Conservation (phyloP, 2,113 vertebrate species). For the Dolichotis patagonum region DNA sequence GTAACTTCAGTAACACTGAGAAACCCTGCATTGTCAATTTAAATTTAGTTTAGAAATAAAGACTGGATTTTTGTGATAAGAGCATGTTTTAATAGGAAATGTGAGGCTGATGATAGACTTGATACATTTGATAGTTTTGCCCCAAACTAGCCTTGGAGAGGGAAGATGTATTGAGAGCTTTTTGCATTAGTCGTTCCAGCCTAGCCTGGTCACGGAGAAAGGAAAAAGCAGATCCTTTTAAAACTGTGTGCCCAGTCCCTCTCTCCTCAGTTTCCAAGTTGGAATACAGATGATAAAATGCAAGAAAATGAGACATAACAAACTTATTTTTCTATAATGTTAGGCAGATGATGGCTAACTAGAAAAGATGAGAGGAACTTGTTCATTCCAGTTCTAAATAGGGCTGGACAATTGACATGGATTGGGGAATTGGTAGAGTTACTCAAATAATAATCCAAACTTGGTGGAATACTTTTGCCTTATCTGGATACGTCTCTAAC, state of each 20-base stretch:
- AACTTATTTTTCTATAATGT: slow-evolving; percentile 38
- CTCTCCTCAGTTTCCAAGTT: slow-evolving; percentile 68
- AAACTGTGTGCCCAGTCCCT: slow-evolving; percentile 62
- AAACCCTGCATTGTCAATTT: background rate
- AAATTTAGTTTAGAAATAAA: slow-evolving; percentile 3
- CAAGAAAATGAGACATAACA: slow-evolving; percentile 34
- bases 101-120: background rate
- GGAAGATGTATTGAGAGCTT: slow-evolving; percentile 10
- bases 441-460: background rate
- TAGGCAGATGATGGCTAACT: background rate
- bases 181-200: slow-evolving; percentile 47
- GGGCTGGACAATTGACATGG: background rate
- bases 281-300: slow-evolving; percentile 57
- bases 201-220: slow-evolving; percentile 33
- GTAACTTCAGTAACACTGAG: background rate
- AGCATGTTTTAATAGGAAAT: background rate
- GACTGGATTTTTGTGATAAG: background rate
- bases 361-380: slow-evolving; percentile 24
- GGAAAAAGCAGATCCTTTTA: slow-evolving; percentile 74
- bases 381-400: slow-evolving; percentile 23
- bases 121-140: background rate
- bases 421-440: slow-evolving; percentile 15
- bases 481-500: slow-evolving; percentile 48
- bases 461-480: slow-evolving; percentile 10
- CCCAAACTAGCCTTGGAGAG: slow-evolving; percentile 30